Conservation (phyloP, 2,888 invertebrate genomes). For the Parelbella ahira region DNA sequence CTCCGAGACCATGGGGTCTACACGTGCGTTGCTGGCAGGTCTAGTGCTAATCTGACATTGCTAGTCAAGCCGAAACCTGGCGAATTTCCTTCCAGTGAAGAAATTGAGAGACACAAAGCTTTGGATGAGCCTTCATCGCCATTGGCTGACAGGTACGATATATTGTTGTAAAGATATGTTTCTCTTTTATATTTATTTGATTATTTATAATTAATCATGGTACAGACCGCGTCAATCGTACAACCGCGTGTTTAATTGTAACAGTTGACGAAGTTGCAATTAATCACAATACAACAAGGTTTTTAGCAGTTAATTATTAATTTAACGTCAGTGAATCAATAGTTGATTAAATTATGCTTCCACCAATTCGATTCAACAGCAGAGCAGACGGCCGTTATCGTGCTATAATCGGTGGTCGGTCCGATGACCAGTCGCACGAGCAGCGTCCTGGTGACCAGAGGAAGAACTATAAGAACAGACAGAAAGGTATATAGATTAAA, state of each 20-base stretch:
- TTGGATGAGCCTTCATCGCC: constrained; percentile 71
- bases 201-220: too few species aligned
- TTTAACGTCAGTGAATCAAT: too few species aligned
- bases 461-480: constrained; percentile 60
- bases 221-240: too few species aligned
- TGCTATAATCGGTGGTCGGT: constrained; percentile 71
- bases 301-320: too few species aligned
- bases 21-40: constrained; percentile 91
- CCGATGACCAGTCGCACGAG: constrained; percentile 84
- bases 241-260: too few species aligned
- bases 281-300: too few species aligned
- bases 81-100: constrained; percentile 89
- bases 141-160: constrained; percentile 62
- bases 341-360: too few species aligned
- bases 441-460: constrained; percentile 78
- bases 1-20: constrained; percentile 92
- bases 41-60: constrained; percentile 89
- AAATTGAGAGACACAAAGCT: constrained; percentile 82
- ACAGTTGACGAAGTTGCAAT: too few species aligned
- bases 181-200: background rate
- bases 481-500: constrained; percentile 46
- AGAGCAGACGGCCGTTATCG: constrained; percentile 72
- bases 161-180: background rate
- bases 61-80: constrained; percentile 90
- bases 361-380: too few species aligned